Conservation (phyloP, 2,888 invertebrate genomes). For the Ischnura elegans region DNA sequence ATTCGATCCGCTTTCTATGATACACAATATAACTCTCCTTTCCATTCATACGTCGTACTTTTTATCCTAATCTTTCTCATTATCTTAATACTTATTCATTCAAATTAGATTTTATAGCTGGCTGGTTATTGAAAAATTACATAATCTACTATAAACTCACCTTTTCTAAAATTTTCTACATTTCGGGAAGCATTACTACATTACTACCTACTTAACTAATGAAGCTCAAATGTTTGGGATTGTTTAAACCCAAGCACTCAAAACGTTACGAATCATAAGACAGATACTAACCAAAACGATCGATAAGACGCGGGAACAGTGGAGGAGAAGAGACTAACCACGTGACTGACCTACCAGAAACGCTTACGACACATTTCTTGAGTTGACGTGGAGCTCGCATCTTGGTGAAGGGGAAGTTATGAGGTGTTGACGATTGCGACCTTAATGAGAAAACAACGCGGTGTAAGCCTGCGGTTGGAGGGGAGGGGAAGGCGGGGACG, state of each 20-base stretch:
- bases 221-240: too few species aligned
- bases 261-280: neutral
- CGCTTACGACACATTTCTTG: neutral
- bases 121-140: too few species aligned
- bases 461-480: neutral
- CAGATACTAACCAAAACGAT: neutral
- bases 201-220: too few species aligned
- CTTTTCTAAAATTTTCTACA: too few species aligned
- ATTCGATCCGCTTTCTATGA: too few species aligned
- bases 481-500: neutral
- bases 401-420: neutral
- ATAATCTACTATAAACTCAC: too few species aligned
- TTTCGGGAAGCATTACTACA: too few species aligned
- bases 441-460: constrained; percentile 3
- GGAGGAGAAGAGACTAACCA: neutral
- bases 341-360: neutral
- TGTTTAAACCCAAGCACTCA: neutral
- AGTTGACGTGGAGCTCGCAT: neutral
- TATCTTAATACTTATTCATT: too few species aligned
- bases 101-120: too few species aligned
- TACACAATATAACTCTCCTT: too few species aligned
- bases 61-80: too few species aligned
- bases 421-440: neutral
- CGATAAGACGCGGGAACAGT: neutral
- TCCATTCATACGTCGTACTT: too few species aligned